phyloP scores from a whole-genome alignment of 1,140 invertebrate genomes.

The Sitodiplosis mosellana region DNA sequence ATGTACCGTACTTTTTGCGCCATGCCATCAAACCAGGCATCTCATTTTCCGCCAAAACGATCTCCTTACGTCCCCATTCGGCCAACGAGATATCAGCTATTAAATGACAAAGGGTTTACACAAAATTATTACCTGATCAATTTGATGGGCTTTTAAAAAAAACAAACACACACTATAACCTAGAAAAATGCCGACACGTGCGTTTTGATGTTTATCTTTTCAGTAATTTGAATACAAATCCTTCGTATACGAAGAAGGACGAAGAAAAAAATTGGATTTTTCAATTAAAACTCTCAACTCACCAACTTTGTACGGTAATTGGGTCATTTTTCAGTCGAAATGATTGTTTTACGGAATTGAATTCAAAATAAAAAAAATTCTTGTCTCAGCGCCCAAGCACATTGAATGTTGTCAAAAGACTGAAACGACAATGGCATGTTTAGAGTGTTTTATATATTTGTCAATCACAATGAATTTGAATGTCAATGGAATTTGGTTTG shows the following conservation, averaged over 20 bases:
- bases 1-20: conserved; percentile 72
- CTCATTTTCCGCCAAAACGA: conserved; percentile 94
- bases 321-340: conserved; percentile 6
- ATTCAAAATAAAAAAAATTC: too few species aligned
- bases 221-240: conserved; percentile 1
- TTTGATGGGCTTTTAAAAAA: neutral
- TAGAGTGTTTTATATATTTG: too few species aligned
- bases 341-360: neutral
- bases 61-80: conserved; percentile 92
- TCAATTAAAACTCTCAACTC: conserved; percentile 8
- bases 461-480: too few species aligned
- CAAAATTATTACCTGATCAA: neutral
- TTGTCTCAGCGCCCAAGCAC: too few species aligned
- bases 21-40: conserved; percentile 98
- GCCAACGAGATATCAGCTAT: conserved; percentile 70
- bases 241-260: too few species aligned
- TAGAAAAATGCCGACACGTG: neutral
- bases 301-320: conserved; percentile 24
- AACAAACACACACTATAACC: neutral
- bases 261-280: neutral
- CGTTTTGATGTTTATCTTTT: neutral
- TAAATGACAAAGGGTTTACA: conserved; percentile 7
- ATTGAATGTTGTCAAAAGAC: too few species aligned
- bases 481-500: too few species aligned
- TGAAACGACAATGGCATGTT: too few species aligned